phyloP scores from a whole-genome alignment of 2,888 invertebrate species.

The Drosophila macrothrix region DNA sequence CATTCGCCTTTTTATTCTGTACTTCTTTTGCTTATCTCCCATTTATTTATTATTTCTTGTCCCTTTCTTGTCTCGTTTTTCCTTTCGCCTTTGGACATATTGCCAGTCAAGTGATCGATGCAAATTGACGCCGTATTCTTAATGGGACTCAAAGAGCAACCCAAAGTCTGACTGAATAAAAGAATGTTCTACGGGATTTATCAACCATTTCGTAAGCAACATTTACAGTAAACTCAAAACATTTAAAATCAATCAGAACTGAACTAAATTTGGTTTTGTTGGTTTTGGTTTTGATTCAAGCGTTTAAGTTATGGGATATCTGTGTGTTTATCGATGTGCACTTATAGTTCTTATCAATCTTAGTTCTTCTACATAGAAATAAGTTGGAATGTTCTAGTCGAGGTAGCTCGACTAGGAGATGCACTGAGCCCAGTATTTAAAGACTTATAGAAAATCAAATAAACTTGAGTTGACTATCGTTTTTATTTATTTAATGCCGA shows the following conservation, averaged over 20 bases:
- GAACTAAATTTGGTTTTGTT: background rate
- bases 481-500: background rate
- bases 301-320: background rate
- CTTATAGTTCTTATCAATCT: background rate
- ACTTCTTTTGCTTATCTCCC: conserved; percentile 19
- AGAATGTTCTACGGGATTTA: background rate
- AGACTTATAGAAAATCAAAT: background rate
- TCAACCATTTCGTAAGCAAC: background rate
- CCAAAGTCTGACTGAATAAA: background rate
- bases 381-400: background rate
- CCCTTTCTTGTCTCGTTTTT: conserved; percentile 29
- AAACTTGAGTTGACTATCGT: background rate
- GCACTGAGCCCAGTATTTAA: background rate
- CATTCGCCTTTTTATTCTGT: conserved; percentile 50
- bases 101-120: conserved; percentile 77
- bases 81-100: conserved; percentile 64
- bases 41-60: conserved; percentile 20
- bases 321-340: background rate
- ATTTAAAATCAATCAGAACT: background rate
- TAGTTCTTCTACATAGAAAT: background rate
- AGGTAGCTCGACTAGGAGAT: background rate
- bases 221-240: background rate
- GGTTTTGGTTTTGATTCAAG: too few species aligned
- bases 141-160: conserved; percentile 51
- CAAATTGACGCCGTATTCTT: conserved; percentile 75